phyloP scores from a whole-genome alignment of 2,113 vertebrate species.

The Theristicus caerulescens region DNA sequence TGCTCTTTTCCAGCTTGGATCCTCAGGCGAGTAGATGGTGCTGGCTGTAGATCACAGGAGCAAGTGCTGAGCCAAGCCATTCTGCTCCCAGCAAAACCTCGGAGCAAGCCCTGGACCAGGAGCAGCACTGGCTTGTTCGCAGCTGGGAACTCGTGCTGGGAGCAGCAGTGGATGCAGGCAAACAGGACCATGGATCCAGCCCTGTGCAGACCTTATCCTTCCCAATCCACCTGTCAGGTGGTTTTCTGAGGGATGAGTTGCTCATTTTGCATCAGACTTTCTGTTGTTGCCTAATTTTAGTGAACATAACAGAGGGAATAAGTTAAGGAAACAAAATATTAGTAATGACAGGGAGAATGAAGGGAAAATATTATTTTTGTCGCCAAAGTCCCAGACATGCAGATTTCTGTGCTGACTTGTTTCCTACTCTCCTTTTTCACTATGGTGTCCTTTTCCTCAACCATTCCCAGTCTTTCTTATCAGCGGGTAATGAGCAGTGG shows the following conservation, averaged over 20 bases:
- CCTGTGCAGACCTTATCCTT: background rate
- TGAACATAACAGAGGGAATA: accelerated
- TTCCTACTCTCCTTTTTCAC: background rate
- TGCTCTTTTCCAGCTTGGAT: background rate
- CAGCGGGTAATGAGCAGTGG: background rate
- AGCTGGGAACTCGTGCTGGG: no score
- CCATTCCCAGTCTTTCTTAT: background rate
- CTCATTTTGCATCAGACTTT: background rate
- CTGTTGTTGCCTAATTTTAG: background rate
- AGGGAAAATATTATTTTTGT: background rate
- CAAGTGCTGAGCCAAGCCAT: accelerated
- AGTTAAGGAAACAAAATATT: background rate
- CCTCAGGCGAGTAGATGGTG: background rate
- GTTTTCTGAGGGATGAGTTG: background rate
- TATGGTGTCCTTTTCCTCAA: background rate
- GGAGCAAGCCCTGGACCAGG: background rate
- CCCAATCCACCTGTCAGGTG: background rate
- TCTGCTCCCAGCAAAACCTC: background rate
- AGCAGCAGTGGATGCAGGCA: no score
- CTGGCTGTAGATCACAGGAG: background rate
- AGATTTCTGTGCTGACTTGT: background rate
- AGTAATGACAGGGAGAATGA: background rate
- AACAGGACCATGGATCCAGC: background rate
- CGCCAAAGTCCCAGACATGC: background rate
- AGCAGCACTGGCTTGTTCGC: no score